Base-by-base conservation (phyloP, 2,113 vertebrate genomes). In the Heliornis fulica region DNA sequence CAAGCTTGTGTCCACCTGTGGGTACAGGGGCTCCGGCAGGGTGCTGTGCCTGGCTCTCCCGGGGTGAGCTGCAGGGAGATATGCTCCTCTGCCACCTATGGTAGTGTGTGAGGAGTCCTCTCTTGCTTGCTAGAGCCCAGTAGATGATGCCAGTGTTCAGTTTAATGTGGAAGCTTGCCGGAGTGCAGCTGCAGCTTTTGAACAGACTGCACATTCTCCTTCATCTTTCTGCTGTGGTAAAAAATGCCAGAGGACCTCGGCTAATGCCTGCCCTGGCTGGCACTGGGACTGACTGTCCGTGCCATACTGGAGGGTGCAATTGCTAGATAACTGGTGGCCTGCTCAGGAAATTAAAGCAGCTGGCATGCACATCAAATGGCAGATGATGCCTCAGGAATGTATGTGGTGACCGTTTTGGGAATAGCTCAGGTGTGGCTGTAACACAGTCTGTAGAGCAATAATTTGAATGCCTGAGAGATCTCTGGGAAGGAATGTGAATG, bases 371-470 rank as follows among this genome's bases (percentile, higher is more conserved):
- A 4, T 61, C 7, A 21, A 11, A 74, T 57, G 46, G 77, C 7
- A 11, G 43, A 57, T 65, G 83, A 75, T 87, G 32, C 71, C 85
- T 90, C 56, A 66, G 87, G 91, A 95, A 91, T 93, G 75, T n/a
- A 1, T 87, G 71, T 7, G 23, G 71, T 86, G 83, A 54, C 71
- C 9, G 7, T 53, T 90, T 64, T 22, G 51, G 86, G 64, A 83
- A 88, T 60, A 70, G 86, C 51, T 91, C 91, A 95, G 95, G 96
- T 93, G 94, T 81, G 95, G 94, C 89, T 22, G 7, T 57, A 64
- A 1, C 0, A 0, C 21, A 66, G 13, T 43, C 23, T 84, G 80
- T 56, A 60, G 75, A 79, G 72, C 72, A 86, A 3, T 79, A 76
- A 78, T 94, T 64, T 82, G 89, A 78, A 93, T 96, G 95, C 90